Evolutionary conservation across 2,797 vertebrate genomes (phyloP), one percentile per base, ranked within the genome.

Genomic region (Ceyx erithaca): DNA sequence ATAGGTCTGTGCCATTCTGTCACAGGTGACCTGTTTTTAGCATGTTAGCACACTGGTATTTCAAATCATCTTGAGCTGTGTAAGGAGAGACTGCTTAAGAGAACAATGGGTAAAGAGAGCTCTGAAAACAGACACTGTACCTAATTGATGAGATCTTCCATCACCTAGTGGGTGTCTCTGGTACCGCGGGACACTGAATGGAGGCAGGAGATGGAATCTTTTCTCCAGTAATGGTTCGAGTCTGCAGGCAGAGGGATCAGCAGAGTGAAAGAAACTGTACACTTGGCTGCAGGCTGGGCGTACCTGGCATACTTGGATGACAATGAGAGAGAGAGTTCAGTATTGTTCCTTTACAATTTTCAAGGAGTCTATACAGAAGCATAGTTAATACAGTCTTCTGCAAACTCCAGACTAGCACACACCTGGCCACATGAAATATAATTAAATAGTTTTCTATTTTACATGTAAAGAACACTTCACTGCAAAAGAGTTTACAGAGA

Each of bases 211-310:
- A 93, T 99, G 99, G 97, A 99, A 99, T 69, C 97, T 96, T 82
- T 98, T 98, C 96, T 99, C 98, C 94, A 99, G 96, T 63, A 99
- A 96, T 0, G 99, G 99, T 96, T 99, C 99, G 12, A 99, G 98
- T 87, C 99, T 97, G 58, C 98, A 99, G 61, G 99, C 99, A 2
- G 99, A 99, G 14, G 99, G 99, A 95, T 99, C 99, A 30, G 99
- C 99, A 6, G 99, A 99, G 92, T 98, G 99, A 97, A 99, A 99
- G 93, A 99, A 98, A 97, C 99, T 99, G 98, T 99, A 99, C 76
- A 99, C 98, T 92, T 99, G 99, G 91, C 98, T 98, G 97, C 99
- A 99, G 91, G 99, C 99, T 28, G 99, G 99, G 71, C 98, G 99
- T 17, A 99, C 98, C 90, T 99, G 99, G 93, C 96, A 98, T 78